Conservation (phyloP, 2,113 vertebrate species). For the Eurypyga helias region DNA sequence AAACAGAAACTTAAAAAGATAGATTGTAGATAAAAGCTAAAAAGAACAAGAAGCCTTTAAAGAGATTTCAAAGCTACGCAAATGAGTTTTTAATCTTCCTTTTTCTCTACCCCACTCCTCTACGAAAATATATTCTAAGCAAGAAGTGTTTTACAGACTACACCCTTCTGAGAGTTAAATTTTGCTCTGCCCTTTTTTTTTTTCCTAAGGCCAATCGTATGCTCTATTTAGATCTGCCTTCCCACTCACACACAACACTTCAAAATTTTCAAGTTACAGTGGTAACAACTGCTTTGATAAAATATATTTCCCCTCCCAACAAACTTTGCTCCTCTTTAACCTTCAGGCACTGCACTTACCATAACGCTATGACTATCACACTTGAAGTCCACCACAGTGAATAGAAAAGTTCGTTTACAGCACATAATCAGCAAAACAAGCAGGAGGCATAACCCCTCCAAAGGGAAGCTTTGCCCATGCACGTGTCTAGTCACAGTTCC, state of each 20-base stretch:
- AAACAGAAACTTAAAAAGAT: neutral
- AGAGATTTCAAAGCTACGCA: neutral
- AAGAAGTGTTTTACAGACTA: neutral
- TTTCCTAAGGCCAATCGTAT: neutral
- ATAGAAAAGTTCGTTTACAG: neutral
- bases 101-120: neutral
- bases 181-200: neutral
- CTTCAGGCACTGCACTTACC: neutral
- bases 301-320: neutral
- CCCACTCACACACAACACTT: slow-evolving; percentile 18
- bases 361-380: neutral
- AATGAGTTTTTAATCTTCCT: neutral
- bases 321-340: neutral
- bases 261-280: neutral
- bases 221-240: slow-evolving; percentile 3
- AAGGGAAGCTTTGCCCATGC: neutral
- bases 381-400: neutral
- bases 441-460: neutral
- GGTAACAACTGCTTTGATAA: neutral
- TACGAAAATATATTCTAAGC: neutral
- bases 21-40: neutral
- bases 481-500: neutral
- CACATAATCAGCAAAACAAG: neutral
- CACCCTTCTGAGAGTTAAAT: neutral
- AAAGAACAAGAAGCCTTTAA: neutral